phyloP scores from a whole-genome alignment of 2,888 invertebrate species.

The Amblyteles armatorius region DNA sequence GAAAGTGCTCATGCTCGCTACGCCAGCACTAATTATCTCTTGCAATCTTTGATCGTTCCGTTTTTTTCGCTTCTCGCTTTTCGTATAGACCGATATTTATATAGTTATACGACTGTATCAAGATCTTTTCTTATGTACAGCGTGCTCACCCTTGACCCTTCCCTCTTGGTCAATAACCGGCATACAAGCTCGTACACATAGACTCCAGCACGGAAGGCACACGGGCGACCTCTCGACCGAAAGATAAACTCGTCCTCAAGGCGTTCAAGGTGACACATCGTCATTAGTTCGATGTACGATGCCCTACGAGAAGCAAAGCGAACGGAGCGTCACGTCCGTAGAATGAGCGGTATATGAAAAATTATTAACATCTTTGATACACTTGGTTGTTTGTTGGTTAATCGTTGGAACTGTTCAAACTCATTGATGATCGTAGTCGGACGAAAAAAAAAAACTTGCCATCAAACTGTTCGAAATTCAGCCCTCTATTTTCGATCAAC shows the following conservation, averaged over 20 bases:
- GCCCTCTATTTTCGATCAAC: background rate
- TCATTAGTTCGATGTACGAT: constrained; percentile 36
- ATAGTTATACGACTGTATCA: background rate
- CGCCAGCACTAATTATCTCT: constrained; percentile 59
- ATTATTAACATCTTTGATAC: background rate
- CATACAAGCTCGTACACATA: background rate
- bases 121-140: background rate
- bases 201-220: background rate
- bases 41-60: constrained; percentile 26
- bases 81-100: background rate
- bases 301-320: too few relatives aligned
- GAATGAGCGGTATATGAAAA: background rate
- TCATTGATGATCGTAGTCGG: background rate
- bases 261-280: constrained; percentile 55
- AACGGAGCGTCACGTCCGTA: too few relatives aligned
- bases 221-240: background rate
- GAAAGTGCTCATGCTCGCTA: constrained; percentile 34
- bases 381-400: background rate
- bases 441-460: background rate
- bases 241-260: constrained; percentile 52
- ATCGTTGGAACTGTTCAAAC: background rate
- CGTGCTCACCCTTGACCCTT: background rate
- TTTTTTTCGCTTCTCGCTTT: background rate
- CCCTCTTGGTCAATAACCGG: background rate
- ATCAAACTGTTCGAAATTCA: background rate